phyloP scores from a whole-genome alignment of 2,113 vertebrate species.

The Setophaga petechia region DNA sequence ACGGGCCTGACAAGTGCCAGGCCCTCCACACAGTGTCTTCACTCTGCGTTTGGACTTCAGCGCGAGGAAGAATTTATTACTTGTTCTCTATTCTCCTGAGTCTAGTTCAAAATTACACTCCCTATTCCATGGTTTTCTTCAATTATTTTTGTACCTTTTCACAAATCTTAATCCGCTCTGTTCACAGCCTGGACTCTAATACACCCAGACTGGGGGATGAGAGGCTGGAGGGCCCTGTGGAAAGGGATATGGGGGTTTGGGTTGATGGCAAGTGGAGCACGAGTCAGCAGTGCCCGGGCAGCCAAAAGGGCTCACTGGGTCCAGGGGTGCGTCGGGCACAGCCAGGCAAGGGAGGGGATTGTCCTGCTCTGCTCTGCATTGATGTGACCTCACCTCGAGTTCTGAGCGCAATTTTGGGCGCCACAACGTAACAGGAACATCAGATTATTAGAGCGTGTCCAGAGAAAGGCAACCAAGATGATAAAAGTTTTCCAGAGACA shows the following conservation, averaged over 20 bases:
- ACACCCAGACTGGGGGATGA: rapidly evolving
- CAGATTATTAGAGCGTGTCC: neutral
- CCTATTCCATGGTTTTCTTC: neutral
- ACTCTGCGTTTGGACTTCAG: neutral
- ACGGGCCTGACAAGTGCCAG: neutral
- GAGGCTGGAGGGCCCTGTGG: neutral
- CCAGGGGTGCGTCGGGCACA: no score
- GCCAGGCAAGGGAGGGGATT: neutral
- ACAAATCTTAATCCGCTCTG: neutral
- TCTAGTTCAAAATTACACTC: neutral
- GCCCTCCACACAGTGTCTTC: rapidly evolving
- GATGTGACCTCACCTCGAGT: neutral
- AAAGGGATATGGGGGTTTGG: neutral
- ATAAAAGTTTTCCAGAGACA: neutral
- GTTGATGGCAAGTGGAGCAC: neutral
- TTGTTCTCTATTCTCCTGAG: neutral
- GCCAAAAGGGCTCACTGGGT: rapidly evolving
- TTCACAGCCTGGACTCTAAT: neutral
- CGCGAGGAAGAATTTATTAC: neutral
- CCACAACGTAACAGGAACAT: neutral
- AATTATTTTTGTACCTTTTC: neutral
- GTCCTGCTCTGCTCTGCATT: neutral
- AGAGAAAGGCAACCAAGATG: neutral
- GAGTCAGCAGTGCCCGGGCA: neutral
- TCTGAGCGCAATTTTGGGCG: neutral